phyloP scores from a whole-genome alignment of 2,113 vertebrate genomes.

The Lophotis ruficrista region DNA sequence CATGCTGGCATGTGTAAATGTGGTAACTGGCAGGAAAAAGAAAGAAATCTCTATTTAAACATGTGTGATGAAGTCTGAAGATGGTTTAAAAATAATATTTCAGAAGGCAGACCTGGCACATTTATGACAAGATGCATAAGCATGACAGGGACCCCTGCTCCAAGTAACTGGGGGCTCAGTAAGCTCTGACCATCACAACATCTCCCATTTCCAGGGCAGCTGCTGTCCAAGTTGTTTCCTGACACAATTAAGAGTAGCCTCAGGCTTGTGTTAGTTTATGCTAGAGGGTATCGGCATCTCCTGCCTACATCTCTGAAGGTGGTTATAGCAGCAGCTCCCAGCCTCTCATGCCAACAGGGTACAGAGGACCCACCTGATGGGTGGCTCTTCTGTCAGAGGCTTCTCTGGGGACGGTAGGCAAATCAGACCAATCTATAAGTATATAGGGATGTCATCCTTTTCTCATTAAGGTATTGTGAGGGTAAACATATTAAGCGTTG shows the following conservation, averaged over 20 bases:
- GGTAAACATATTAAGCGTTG: background rate
- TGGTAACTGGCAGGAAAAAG: background rate
- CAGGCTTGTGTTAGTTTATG: background rate
- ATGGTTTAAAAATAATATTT: background rate
- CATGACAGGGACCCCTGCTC: background rate
- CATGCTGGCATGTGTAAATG: background rate
- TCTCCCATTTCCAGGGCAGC: background rate
- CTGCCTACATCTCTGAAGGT: background rate
- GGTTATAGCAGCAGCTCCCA: background rate
- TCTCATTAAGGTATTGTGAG: background rate
- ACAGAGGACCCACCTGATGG: background rate
- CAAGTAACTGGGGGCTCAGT: fast-evolving
- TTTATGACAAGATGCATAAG: background rate
- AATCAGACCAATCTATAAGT: background rate
- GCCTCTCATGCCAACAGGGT: fast-evolving
- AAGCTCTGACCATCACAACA: background rate
- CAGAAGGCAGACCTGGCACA: background rate
- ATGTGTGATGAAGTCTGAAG: background rate
- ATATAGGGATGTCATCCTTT: background rate
- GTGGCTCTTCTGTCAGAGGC: background rate
- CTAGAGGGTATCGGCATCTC: background rate
- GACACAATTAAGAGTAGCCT: background rate
- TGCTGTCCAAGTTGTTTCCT: background rate
- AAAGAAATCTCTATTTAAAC: background rate
- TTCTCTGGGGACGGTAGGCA: background rate